Evolutionary conservation across 2,113 vertebrate species (phyloP).

Genomic region (Oreochromis aureus): DNA sequence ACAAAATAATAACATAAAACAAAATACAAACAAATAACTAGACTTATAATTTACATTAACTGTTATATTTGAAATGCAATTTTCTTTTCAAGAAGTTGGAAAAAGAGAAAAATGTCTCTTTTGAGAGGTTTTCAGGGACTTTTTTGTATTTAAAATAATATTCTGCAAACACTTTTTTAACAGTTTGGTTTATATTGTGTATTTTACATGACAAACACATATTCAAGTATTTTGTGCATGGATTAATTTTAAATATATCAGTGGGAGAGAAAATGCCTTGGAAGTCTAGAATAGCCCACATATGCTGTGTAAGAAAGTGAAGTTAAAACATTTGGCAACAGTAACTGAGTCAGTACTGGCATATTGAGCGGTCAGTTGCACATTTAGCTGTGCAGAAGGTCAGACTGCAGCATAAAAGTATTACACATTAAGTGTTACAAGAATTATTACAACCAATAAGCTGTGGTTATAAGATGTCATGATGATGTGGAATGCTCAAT

Average conservation of each 20-base stretch:
- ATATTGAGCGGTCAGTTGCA: neutral
- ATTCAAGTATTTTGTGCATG: neutral
- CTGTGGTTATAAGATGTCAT: neutral
- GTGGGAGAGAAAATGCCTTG: neutral
- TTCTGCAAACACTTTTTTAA: neutral
- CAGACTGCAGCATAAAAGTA: neutral
- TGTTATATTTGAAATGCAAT: neutral
- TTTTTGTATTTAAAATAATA: neutral
- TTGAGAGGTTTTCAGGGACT: neutral
- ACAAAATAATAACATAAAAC: neutral
- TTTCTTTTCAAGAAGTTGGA: neutral
- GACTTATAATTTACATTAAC: neutral
- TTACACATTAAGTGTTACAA: neutral
- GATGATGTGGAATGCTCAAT: neutral
- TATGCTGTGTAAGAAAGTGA: neutral
- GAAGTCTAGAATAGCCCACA: neutral
- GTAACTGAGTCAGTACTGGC: neutral
- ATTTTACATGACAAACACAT: neutral
- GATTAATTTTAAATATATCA: neutral
- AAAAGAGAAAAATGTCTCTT: neutral
- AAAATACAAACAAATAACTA: neutral
- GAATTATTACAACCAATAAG: neutral
- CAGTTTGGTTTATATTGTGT: neutral
- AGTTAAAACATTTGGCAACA: neutral
- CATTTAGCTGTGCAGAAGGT: neutral